phyloP scores from a whole-genome alignment of 1,140 invertebrate species.

The Chrysopa pallens region DNA sequence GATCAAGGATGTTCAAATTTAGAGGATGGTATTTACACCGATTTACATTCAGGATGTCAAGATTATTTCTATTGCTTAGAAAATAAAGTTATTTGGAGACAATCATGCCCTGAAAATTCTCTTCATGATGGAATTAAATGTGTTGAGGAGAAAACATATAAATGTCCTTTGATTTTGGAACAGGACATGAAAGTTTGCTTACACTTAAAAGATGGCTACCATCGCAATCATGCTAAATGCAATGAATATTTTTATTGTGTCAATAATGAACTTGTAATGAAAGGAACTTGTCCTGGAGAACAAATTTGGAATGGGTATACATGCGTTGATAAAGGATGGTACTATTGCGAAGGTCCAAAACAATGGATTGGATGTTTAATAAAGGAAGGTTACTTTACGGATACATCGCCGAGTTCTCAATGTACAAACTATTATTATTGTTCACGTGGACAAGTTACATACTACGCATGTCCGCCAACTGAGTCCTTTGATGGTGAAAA shows the following conservation, averaged over 20 bases:
- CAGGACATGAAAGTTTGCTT: background rate
- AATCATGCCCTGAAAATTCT: background rate
- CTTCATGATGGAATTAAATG: background rate
- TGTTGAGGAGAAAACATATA: background rate
- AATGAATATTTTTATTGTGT: background rate
- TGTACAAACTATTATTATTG: background rate
- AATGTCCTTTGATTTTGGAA: background rate
- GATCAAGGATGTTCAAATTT: background rate
- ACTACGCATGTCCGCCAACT: background rate
- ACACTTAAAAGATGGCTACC: background rate
- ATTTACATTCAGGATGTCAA: background rate
- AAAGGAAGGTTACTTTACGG: background rate
- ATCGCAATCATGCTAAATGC: background rate
- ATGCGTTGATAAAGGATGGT: background rate
- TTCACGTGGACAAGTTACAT: background rate
- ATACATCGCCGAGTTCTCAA: background rate
- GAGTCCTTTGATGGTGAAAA: background rate
- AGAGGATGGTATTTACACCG: background rate
- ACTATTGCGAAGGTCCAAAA: background rate
- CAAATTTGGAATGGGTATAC: background rate
- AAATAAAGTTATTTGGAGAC: background rate
- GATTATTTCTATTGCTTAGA: background rate
- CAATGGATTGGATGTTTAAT: background rate
- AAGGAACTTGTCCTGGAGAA: background rate
- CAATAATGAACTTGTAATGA: background rate